Base-by-base conservation (phyloP, 2,888 invertebrate genomes). In the Leucozona laternaria region DNA sequence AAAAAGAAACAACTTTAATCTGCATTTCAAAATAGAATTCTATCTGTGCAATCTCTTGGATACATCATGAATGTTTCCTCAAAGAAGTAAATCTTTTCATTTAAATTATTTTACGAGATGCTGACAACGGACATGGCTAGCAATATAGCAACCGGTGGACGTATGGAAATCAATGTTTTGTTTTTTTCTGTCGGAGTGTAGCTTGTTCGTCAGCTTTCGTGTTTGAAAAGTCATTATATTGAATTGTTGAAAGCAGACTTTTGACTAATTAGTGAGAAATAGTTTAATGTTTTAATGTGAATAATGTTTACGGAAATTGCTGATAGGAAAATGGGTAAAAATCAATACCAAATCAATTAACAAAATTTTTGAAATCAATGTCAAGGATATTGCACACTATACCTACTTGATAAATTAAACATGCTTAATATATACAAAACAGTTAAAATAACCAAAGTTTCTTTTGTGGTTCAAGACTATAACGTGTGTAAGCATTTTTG, bases 21-120 rank as follows among this genome's bases (percentile, higher is more conserved):
- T 64, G 64, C 64, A 28, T 60, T 78, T 79, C 62, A 31, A 83
- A 83, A 83, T 75, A 83, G 79, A 83, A 78, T 72, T 72, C 50
- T 53, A 71, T 60, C 57, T 58, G 73, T 79, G 73, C 45, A 75
- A 75, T 70, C 60, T 68, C 17, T 70, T 15, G 11, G 70, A 62
- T 68, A 40, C 60, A 60, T 75, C 64, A 70, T 53, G 64, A 75
- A 79, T 57, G 34, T 71, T 58, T 34, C 17, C 57, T 57, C 25
- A 37, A 37, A 62, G 40, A 17, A 55, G 34, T 73, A 58, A 58
- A 68, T 73, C 57, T 68, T 73, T 73, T 73, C 10, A 66, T 58
- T 79, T 72, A 15, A 20, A 34, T 58, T 72, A 64, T 57, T 72
- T 45, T 57, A 57, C 22, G 64, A 62, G 79, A 37, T 71, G 62